Evolutionary conservation across 2,113 vertebrate genomes (phyloP), one percentile per base, ranked within the genome.

Genomic region (Bujurquina vittata): DNA sequence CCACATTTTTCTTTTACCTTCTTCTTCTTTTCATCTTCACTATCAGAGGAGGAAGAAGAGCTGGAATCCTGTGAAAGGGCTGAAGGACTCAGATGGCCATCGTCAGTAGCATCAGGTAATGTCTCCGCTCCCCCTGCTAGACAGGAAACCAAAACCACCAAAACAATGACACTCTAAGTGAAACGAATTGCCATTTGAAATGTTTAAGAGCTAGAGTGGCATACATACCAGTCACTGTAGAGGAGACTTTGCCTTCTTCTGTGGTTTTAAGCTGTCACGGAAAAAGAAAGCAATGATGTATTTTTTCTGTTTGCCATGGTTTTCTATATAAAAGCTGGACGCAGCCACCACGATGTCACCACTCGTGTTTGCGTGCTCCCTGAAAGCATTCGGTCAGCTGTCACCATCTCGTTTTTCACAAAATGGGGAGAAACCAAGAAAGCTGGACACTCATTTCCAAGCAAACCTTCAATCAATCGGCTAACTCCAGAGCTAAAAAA

Each of bases 1-100:
- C 43, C 12, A 2, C 15, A 33, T 88, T 87, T 10, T 73, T 81
- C 54, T 87, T 82, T 33, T 86, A 78, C 29, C 22, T 84, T 84
- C 29, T 86, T 86, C 0, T 89, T 87, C 58, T 89, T 85, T 6
- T 88, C 86, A 65, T 88, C 84, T 2, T 92, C 88, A 33, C 91
- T 80, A 18, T 87, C 79, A 23, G 87, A 91, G 1, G 83, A 87
- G 4, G 62, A 80, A 11, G 81, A 80, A 1, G 79, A 93, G 52
- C 89, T 86, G 52, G 84, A 89, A 57, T 92, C 91, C 93, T 94
- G 54, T 17, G 29, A 26, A 72, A 33, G 4, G 3, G 43, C 31
- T 5, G 26, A 52, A 17, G 43, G 2, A 23, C 91, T 94, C 61
- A 93, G 63, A 56, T 91, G 59, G 40, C 88, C 92, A 0, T 89